A percentile compares a stretch with the other conserved stretches of the same genome.
phyloP scores from a whole-genome alignment of 2,113 vertebrate genomes.

The Chlorodrepanis virens region DNA sequence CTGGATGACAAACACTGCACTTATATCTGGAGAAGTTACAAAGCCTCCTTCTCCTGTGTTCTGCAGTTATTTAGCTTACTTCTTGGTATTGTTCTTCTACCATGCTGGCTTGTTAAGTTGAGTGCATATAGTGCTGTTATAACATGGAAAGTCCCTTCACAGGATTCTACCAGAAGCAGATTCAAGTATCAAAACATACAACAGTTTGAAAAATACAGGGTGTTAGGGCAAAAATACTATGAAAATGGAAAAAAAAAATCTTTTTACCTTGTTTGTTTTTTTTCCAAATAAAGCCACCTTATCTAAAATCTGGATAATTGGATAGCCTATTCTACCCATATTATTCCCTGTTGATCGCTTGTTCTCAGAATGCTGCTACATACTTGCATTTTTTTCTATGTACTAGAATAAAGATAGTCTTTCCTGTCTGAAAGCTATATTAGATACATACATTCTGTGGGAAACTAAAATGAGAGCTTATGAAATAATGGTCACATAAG shows the following conservation, averaged over 20 bases:
- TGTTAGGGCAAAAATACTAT: not conserved
- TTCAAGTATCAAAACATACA: not conserved
- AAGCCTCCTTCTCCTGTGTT: not conserved
- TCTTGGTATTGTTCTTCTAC: not conserved
- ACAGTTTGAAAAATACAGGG: not conserved
- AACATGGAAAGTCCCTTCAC: not conserved
- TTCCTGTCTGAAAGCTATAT: not conserved
- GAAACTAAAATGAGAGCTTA: not conserved
- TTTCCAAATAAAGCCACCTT: not conserved
- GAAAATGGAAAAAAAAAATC: not conserved
- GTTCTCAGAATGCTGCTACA: not conserved
- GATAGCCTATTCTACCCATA: not conserved
- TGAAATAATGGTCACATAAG: constrained; percentile 23
- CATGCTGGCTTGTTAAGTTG: not conserved
- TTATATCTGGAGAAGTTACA: not conserved
- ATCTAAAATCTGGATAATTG: not conserved
- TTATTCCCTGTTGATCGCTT: not conserved
- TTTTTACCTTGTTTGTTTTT: not conserved
- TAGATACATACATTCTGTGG: not conserved
- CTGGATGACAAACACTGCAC: not conserved
- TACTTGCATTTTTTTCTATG: not conserved
- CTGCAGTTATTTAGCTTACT: not conserved
- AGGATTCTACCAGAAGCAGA: not conserved
- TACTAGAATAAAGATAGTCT: not conserved
- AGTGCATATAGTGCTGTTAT: not conserved